Percentiles rank a stretch among this genome's conserved stretches.
Conservation (phyloP, 2,797 vertebrate species). For the Sus cebifrons region DNA sequence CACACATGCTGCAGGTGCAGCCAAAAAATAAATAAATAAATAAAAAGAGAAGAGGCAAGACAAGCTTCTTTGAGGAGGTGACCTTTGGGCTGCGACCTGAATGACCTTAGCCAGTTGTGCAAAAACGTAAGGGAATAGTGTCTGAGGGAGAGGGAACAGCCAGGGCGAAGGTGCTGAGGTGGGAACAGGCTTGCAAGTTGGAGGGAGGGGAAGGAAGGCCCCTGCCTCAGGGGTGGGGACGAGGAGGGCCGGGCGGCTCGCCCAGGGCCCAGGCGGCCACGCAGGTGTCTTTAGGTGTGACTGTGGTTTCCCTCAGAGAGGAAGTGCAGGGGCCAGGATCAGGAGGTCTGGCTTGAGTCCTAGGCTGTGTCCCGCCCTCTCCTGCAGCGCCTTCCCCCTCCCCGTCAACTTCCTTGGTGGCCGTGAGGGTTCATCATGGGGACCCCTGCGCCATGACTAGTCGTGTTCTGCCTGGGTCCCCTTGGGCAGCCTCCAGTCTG, state of each 20-base stretch:
- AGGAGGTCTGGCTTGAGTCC: not conserved
- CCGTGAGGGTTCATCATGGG: not conserved
- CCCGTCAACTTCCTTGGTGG: not conserved
- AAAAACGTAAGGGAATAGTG: not conserved
- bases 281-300: rapidly evolving
- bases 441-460: not conserved
- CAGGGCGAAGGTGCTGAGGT: not conserved
- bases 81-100: not conserved
- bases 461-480: not conserved
- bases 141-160: not conserved
- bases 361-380: not conserved
- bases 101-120: not conserved
- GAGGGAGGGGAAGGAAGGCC: not conserved
- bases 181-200: not conserved
- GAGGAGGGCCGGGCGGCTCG: too few species aligned
- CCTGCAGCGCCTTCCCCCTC: not conserved
- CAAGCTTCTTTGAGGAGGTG: not conserved
- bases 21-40: too few species aligned
- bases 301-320: not conserved
- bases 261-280: not conserved
- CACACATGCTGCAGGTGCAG: too few species aligned
- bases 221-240: not conserved
- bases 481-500: not conserved
- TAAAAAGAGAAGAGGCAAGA: not conserved
- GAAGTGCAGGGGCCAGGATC: not conserved